Percentiles rank a stretch among this genome's conserved stretches.
Evolutionary conservation across 2,797 vertebrate genomes (phyloP).

Genomic region (Gila robusta): DNA sequence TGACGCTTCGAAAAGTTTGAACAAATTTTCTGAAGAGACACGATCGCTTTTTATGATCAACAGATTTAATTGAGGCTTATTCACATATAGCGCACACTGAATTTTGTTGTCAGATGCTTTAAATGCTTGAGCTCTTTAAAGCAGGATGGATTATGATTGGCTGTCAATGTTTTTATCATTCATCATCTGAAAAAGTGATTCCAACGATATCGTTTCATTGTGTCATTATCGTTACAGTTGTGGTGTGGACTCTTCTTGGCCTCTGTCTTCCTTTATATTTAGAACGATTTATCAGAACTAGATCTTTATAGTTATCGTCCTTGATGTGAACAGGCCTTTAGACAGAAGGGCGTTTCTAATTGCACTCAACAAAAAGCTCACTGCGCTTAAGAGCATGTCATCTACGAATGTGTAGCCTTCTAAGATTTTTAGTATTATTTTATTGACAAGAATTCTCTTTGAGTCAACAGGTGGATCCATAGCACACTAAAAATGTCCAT

Average conservation of each 20-base stretch:
- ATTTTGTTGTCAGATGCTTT: neutral
- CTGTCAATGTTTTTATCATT: neutral
- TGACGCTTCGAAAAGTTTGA: too few species aligned
- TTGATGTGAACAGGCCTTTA: neutral
- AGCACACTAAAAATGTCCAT: slow-evolving; percentile 23
- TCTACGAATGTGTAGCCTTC: neutral
- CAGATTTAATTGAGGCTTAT: too few species aligned
- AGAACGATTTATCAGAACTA: neutral
- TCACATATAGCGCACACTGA: too few species aligned
- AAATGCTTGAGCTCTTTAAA: neutral
- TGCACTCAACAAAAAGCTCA: slow-evolving; percentile 22
- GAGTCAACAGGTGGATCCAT: slow-evolving; percentile 44
- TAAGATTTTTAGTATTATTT: slow-evolving; percentile 31
- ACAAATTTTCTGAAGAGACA: too few species aligned
- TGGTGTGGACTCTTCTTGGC: neutral
- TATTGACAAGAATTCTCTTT: slow-evolving; percentile 31
- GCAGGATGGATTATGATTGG: neutral
- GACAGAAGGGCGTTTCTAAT: slow-evolving; percentile 8
- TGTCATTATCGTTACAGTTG: neutral
- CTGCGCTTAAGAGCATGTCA: slow-evolving; percentile 5
- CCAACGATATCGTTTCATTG: neutral
- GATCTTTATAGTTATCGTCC: neutral
- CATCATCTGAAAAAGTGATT: neutral
- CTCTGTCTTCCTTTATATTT: neutral
- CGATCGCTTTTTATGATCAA: too few species aligned